These are phyloP conservation scores for Heptranchias perlo DNA, from an alignment of 2,113 vertebrate species.

Conservation along the genomic window DNA sequence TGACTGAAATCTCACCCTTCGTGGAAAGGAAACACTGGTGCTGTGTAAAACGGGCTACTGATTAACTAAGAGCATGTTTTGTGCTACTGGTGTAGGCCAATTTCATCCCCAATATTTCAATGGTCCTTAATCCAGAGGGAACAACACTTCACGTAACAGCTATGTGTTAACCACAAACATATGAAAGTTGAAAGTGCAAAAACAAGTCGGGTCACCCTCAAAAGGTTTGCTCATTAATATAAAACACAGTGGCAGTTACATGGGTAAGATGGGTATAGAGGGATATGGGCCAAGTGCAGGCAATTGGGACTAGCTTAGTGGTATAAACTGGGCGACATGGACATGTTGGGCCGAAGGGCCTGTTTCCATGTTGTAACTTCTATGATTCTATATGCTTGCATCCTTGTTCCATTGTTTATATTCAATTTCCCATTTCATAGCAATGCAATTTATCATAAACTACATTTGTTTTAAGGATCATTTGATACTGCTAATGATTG, in stretches of 20 bases:
- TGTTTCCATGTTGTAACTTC: too few relatives aligned
- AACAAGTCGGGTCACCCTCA: background rate
- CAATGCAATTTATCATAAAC: background rate
- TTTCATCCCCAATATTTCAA: background rate
- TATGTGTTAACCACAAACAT: too few relatives aligned
- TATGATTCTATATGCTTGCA: too few relatives aligned
- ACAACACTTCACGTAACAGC: background rate
- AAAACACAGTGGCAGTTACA: background rate
- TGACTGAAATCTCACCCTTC: background rate
- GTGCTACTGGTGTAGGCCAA: background rate
- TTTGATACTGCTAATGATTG: background rate
- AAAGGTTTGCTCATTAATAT: background rate
- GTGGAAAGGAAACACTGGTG: background rate
- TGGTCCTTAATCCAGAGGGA: background rate
- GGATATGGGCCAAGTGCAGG: too few relatives aligned
- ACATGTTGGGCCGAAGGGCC: too few relatives aligned
- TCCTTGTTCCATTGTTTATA: background rate
- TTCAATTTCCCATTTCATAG: background rate
- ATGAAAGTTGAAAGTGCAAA: background rate
- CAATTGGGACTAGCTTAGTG: too few relatives aligned
- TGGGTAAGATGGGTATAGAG: too few relatives aligned
- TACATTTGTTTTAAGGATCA: background rate
- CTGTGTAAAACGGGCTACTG: background rate
- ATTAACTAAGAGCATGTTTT: background rate
- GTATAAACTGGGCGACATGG: too few relatives aligned